Evolutionary conservation across 1,140 invertebrate species (phyloP), one percentile per base, ranked within the genome.

Genomic region (Drosophila malerkotliana): DNA sequence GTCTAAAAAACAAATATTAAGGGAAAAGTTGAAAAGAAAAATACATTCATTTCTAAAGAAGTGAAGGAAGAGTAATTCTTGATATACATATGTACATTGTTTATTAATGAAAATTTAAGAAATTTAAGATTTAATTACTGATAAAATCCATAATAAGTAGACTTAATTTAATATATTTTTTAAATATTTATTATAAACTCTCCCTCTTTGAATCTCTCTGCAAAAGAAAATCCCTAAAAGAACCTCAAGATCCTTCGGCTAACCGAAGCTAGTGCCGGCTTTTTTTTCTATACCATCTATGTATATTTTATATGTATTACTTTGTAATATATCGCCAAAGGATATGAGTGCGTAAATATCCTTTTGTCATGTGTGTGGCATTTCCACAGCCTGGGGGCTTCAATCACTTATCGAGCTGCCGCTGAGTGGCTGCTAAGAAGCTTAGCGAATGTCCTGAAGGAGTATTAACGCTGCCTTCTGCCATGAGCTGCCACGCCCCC

Each of bases 331-430:
- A 48, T 15, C 14, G 53, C 66, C 44, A 39, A n/a, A 30, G 63
- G 32, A 39, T 45, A 37, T 3, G 47, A 32, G 52, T 49, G 51
- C 28, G 26, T 14, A 53, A 28, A 49, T 48, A 57, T 68, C 44
- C 45, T 28, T 54, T 67, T 53, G 48, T 62, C 39, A 21, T 28
- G 26, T 28, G 26, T 53, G 18, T 67, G 64, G 30, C 66, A 55
- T 67, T 67, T 49, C 62, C 62, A 56, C 55, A 69, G 49, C 44
- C 44, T 26, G 66, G 63, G 63, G 63, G 51, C 66, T 32, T 39
- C 64, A 69, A 69, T 69, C 69, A 69, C 66, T 69, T 57, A 69
- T 69, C 51, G 44, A 47, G 44, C 41, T 18, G 41, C 41, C 41
- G 44, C 44, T 21, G 44, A 47, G 18, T 47, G 51, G 15, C n/a